Conservation (phyloP, 1,140 invertebrate species). For the Macrocentrus cingulum region DNA sequence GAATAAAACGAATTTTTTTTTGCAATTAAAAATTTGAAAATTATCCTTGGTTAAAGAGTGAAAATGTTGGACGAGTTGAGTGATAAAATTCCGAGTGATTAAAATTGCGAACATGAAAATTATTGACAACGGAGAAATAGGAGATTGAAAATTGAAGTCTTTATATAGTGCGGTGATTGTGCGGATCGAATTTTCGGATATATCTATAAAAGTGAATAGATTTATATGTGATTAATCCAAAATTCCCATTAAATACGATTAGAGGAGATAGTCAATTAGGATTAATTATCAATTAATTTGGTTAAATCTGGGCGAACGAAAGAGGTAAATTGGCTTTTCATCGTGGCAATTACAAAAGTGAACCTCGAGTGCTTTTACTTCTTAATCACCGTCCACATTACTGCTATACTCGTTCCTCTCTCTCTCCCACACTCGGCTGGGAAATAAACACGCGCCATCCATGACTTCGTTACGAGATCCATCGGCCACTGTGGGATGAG, state of each 20-base stretch:
- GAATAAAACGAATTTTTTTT: conserved; percentile 1
- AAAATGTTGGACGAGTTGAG: too few relatives aligned
- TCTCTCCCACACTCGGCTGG: too few relatives aligned
- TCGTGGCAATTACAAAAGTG: conserved; percentile 21
- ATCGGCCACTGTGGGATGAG: conserved; percentile 18
- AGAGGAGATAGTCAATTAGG: conserved; percentile 25
- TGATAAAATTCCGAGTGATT: too few relatives aligned
- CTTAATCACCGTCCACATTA: background rate
- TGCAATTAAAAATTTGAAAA: background rate
- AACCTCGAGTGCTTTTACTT: conserved; percentile 1
- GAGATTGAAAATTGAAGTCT: too few relatives aligned
- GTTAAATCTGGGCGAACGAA: conserved; percentile 5
- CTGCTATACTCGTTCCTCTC: background rate
- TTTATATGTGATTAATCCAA: background rate
- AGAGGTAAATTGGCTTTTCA: conserved; percentile 22
- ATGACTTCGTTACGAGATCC: conserved; percentile 21
- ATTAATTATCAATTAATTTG: conserved; percentile 32
- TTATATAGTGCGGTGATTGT: too few relatives aligned
- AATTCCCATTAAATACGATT: conserved; percentile 19
- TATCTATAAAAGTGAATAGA: conserved; percentile 27
- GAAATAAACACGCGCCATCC: conserved; percentile 2
- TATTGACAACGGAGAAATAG: background rate
- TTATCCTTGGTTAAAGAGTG: too few relatives aligned
- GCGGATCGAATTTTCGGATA: too few relatives aligned
- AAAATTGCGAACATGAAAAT: too few relatives aligned